phyloP scores from a whole-genome alignment of 2,113 vertebrate species.

The Kobus ellipsiprymnus region DNA sequence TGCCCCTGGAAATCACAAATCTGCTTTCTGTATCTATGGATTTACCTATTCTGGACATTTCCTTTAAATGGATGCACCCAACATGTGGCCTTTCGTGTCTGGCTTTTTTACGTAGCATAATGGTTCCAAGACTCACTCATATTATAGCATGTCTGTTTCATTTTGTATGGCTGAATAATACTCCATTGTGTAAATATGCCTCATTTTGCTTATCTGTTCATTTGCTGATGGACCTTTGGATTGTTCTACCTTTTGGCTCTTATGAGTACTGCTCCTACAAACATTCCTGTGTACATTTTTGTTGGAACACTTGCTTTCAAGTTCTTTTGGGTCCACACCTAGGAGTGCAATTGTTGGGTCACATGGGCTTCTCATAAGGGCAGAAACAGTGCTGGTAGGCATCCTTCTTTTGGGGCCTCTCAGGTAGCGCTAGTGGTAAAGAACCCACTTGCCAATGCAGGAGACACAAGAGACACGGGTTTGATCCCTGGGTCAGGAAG shows the following conservation, averaged over 20 bases:
- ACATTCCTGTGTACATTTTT: background rate
- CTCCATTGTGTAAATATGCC: background rate
- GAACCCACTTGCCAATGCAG: background rate
- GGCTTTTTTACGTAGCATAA: background rate
- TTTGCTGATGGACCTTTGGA: background rate
- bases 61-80: background rate
- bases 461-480: background rate
- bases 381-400: background rate
- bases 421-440: background rate
- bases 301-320: background rate
- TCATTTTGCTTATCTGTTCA: background rate
- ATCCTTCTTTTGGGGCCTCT: background rate
- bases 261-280: background rate
- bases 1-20: background rate
- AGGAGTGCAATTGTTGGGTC: background rate
- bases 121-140: background rate
- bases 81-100: background rate
- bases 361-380: background rate
- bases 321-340: background rate
- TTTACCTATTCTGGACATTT: background rate
- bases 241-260: background rate
- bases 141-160: fast-evolving
- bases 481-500: background rate
- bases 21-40: background rate
- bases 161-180: background rate